A percentile compares a stretch with the other conserved stretches of the same genome.
Evolutionary conservation across 92 coral and sea anemone genomes (phyloP).

Genomic region (Isaurus tuberculatus): DNA sequence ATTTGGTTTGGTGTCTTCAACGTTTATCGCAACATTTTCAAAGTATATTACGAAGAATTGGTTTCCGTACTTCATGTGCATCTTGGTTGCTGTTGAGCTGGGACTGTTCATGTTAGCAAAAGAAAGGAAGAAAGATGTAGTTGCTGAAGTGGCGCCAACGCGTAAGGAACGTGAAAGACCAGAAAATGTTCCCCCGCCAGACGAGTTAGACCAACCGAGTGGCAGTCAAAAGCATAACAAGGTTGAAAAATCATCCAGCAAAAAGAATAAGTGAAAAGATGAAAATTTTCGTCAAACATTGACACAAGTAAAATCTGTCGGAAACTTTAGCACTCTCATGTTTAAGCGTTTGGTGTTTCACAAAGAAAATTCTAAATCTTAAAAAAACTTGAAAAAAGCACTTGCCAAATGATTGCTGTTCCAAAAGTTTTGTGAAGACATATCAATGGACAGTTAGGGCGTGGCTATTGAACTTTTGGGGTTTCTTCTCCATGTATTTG

Average conservation of each 20-base stretch:
- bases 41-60: constrained; percentile 69
- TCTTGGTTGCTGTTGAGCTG: constrained; percentile 63
- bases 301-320: too few species aligned
- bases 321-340: too few species aligned
- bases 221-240: not conserved
- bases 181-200: constrained; percentile 5
- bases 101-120: constrained; percentile 63
- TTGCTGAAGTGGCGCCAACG: constrained; percentile 39
- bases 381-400: too few species aligned
- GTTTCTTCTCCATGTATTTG: not conserved
- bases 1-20: constrained; percentile 66
- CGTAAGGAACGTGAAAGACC: constrained; percentile 50
- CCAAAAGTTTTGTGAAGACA: not conserved
- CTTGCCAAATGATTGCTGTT: not conserved
- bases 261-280: constrained; percentile 38
- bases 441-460: too few species aligned
- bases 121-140: constrained; percentile 42
- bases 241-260: constrained; percentile 26
- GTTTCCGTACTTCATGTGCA: constrained; percentile 75
- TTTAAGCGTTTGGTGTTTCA: too few species aligned
- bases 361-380: too few species aligned
- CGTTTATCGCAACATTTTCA: constrained; percentile 73
- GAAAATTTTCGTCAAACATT: too few species aligned
- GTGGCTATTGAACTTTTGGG: not conserved
- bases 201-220: not conserved